Conservation (phyloP, 2,888 invertebrate species). For the Capitulum mitella region DNA sequence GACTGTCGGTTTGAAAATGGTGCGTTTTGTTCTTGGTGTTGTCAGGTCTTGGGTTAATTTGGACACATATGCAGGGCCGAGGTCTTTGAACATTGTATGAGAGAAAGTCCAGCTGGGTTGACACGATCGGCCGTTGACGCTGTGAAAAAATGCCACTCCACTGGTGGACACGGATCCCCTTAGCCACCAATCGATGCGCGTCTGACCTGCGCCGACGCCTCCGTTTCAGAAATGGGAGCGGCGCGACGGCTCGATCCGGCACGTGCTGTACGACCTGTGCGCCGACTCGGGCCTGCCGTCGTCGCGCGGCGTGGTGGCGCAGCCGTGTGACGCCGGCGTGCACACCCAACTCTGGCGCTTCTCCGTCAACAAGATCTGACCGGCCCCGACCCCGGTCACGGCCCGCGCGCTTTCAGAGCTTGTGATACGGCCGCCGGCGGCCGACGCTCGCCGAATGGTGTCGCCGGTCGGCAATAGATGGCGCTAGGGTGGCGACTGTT, state of each 20-base stretch:
- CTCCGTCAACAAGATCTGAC: constrained; percentile 2
- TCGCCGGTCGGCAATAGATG: background rate
- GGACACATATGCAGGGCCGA: no score
- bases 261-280: background rate
- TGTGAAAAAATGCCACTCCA: no score
- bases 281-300: constrained; percentile 3
- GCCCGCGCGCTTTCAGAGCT: constrained; percentile 10
- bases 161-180: no score
- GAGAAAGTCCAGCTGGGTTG: no score
- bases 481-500: background rate
- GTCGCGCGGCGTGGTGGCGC: constrained; percentile 15
- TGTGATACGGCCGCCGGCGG: background rate
- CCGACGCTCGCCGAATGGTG: no score
- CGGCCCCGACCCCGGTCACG: constrained; percentile 25
- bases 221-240: background rate
- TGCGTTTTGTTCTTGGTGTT: no score
- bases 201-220: no score
- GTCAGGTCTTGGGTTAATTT: no score
- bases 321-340: background rate
- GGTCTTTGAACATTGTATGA: no score
- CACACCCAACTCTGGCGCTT: constrained; percentile 3
- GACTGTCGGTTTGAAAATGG: no score
- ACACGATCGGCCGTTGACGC: no score
- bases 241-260: background rate
- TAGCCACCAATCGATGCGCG: no score